phyloP scores from a whole-genome alignment of 2,113 vertebrate species.

The Corythaixoides concolor region DNA sequence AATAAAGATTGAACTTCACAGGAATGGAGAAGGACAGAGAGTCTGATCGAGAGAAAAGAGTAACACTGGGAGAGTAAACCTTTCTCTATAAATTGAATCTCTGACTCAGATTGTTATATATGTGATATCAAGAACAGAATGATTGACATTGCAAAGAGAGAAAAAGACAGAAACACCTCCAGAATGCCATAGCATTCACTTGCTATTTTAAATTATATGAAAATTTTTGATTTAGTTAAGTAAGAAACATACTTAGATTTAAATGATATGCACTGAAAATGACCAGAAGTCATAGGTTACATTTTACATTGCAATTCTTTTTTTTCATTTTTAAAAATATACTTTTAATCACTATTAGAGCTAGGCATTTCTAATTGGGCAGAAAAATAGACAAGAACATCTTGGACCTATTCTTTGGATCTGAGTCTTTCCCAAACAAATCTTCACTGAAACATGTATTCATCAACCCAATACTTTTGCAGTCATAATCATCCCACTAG shows the following conservation, averaged over 20 bases:
- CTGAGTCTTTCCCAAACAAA: not conserved
- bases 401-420: not conserved
- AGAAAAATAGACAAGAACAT: not conserved
- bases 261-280: not conserved
- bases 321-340: not conserved
- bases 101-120: conserved; percentile 15
- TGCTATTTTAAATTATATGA: not conserved
- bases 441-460: not conserved
- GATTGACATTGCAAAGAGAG: not conserved
- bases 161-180: conserved; percentile 1
- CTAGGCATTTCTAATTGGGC: not conserved
- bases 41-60: not conserved
- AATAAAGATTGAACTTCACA: conserved; percentile 26
- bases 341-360: not conserved
- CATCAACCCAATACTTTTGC: not conserved
- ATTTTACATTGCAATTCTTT: not conserved
- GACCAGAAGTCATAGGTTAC: not conserved
- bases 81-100: not conserved
- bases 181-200: not conserved
- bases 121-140: not conserved
- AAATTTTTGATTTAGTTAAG: not conserved
- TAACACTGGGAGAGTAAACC: not conserved
- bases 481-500: not conserved
- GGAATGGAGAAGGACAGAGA: not conserved
- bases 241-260: not conserved